Base-by-base conservation (phyloP, 2,113 vertebrate genomes). In the Dunckerocampus dactyliophorus region DNA sequence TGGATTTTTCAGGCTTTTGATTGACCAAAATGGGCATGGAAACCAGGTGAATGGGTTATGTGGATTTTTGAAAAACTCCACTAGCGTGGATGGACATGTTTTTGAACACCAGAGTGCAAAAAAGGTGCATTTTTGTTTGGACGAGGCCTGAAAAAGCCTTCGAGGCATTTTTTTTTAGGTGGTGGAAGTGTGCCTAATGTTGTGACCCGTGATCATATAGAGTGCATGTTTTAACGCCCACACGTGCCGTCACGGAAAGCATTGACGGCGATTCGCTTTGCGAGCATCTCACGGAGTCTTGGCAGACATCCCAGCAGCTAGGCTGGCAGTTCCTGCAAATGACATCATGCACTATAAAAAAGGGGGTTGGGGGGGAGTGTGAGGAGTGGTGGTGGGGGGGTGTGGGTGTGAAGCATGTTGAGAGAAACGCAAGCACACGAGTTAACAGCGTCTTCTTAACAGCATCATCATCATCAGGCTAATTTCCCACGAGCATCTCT, bases 401-500 rank as follows among this genome's bases (percentile, higher is more conserved):
- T n/a, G n/a, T n/a, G n/a, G n/a, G n/a, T n/a, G n/a, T n/a, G n/a
- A n/a, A n/a, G 37, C 28, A 45, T 42, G 46, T 57, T 1, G 31
- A 34, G 31, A 34, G 31, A 34, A 34, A 34, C 57, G 68, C 45
- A 59, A 11, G 57, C 43, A 50, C 48, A 47, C 65, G 63, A 77
- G 54, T 72, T 62, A 82, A 61, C 0, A 52, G 4, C 54, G 49
- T 62, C 61, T 71, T 71, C 69, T 71, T 82, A 82, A 83, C 47
- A 66, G 73, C 59, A 75, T 78, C 71, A 61, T 28, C 68, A 69
- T 14, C 39, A 49, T 13, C 39, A 6, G 64, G 75, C 72, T 86
- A 72, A 87, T 87, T 81, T 85, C 78, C 76, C 77, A 43, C 50
- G 75, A 87, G 82, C 76, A 62, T 81, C 76, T 72, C 76, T 71